Evolutionary conservation across 2,797 vertebrate genomes (phyloP), one percentile per base, ranked within the genome.

Genomic region (Artibeus lituratus): DNA sequence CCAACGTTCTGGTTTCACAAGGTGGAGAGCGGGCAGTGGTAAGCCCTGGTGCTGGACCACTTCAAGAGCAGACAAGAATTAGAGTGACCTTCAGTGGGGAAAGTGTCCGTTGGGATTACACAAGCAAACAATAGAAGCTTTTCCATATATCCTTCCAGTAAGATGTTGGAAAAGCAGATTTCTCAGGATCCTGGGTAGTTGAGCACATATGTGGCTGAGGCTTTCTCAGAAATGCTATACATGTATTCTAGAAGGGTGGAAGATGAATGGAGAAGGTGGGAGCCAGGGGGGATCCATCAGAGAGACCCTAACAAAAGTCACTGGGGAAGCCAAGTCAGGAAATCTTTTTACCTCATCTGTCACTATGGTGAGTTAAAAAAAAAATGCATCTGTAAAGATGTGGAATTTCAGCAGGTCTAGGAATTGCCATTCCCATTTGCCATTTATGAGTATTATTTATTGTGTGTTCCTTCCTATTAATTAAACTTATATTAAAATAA

Each of bases 401-500:
- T 49, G 55, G 55, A 53, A 72, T 82, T 92, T 94, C 72, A 78
- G 80, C 62, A 81, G 35, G 53, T 81, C 37, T 53, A 53, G 29
- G 42, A 51, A 93, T 77, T 70, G 35, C 76, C 70, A 29, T 95
- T 94, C 84, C 72, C 49, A 55, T 65, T 83, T 16, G 26, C 80
- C 91, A 49, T 87, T 94, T 87, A 81, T 21, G 42, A 42, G 37
- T 88, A 47, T 67, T 92, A 62, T 90, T 95, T 90, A 82, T 93
- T 90, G 77, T 74, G 26, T 49, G 76, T 65, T 87, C 62, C 53
- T 95, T 96, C 74, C 77, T 90, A 49, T 84, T 95, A 85, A 96
- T 92, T 95, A 94, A 96, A 70, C 37, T 62, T 82, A 59, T 47
- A 73, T 93, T 95, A 93, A 94, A 95, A 95, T 92, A 95, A 91